Evolutionary conservation across 30 jellyfish, hydroid and myxozoan species (phyloP).

Genomic region (Pseudorhiza aurosa): DNA sequence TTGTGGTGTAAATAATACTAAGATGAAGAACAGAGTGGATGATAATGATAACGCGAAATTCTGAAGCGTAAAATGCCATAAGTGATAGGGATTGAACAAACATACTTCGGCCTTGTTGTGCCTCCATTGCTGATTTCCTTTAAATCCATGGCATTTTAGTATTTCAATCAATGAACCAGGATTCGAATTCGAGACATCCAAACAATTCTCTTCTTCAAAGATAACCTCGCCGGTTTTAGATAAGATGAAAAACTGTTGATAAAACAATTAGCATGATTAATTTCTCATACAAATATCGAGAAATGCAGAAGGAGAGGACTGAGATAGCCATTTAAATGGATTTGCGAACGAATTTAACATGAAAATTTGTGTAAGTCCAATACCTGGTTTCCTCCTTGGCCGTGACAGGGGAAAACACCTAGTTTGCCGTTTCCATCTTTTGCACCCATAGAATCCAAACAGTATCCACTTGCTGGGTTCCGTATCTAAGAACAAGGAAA

Average conservation of each 20-base stretch:
- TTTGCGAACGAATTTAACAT: background rate
- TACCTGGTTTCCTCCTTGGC: constrained; percentile 98
- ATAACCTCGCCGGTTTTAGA: constrained; percentile 86
- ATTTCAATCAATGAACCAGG: constrained; percentile 81
- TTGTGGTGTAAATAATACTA: too few species aligned
- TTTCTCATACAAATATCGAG: too few species aligned
- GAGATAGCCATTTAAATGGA: too few species aligned
- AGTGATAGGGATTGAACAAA: background rate
- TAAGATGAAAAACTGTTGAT: constrained; percentile 71
- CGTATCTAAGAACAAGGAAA: constrained; percentile 50
- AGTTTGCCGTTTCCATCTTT: constrained; percentile 81
- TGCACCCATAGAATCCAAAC: constrained; percentile 95
- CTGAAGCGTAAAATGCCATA: background rate
- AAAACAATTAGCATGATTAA: too few species aligned
- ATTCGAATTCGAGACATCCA: constrained; percentile 80
- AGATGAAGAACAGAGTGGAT: too few species aligned
- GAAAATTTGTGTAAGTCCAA: background rate
- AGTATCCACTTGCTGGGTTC: constrained; percentile 75
- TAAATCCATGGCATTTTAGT: constrained; percentile 87
- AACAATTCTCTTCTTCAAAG: constrained; percentile 91
- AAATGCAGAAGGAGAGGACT: too few species aligned
- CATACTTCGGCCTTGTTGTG: constrained; percentile 79
- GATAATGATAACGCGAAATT: too few species aligned
- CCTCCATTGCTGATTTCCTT: constrained; percentile 93
- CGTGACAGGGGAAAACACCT: constrained; percentile 91